Evolutionary conservation across 2,113 vertebrate species (phyloP), one percentile per base, ranked within the genome.

Genomic region (Phocoena sinus): DNA sequence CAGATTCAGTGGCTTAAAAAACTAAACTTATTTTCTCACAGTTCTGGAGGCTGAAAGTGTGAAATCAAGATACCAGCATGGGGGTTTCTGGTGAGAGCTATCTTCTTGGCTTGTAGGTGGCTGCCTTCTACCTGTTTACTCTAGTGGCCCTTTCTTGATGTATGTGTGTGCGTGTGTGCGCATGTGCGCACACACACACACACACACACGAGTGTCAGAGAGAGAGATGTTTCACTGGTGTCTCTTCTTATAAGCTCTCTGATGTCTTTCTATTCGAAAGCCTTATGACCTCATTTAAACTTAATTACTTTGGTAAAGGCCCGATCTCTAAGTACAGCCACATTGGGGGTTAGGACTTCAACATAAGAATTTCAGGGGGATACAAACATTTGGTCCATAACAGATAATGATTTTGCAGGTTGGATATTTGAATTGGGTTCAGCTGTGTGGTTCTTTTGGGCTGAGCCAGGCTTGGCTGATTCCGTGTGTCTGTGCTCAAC

Each of bases 141-240:
- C n/a, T 58, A 31, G 7, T 13, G 7, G 50, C 10, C 56, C 60
- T 74, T 88, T 60, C 53, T 44, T 73, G 53, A 60, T 88, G 36
- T 18, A 18, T 10, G 33, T 62, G 60, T 62, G 60, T 62, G 60
- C 9, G 3, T 62, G 60, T 62, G 60, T 3, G 3, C 1, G 3
- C 58, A 2, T 60, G 58, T 3, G 20, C 1, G 1, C 23, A 0
- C 23, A 28, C 8, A 50, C 0, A 3, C 31, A 62, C 36, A 18
- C 8, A 31, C 36, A 63, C 26, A 44, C 58, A 41, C 8, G 28
- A 58, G 21, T 77, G 28, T 77, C 31, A 77, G 25, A 23, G 53
- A 8, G 36, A 60, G 12, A 84, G 36, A 73, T 23, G n/a, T 81
- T 79, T 70, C n/a, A 56, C 47, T 70, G 47, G n/a, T 68, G 13